Evolutionary conservation across 2,797 vertebrate genomes (phyloP).

Genomic region (Momotus momota): DNA sequence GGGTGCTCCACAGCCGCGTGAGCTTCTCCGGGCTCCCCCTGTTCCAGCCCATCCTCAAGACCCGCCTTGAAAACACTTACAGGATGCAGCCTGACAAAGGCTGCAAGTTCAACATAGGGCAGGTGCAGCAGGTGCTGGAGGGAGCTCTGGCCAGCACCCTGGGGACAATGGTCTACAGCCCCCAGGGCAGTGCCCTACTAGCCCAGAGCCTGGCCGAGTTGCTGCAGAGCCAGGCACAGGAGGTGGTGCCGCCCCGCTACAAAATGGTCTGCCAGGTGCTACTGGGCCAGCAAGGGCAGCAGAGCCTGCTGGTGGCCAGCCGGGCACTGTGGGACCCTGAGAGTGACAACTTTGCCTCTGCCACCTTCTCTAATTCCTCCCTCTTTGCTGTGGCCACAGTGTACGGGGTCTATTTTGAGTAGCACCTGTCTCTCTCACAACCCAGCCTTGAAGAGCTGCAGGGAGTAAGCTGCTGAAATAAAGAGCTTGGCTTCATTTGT

Average conservation of each 20-base stretch:
- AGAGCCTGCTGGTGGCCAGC: slow-evolving; percentile 77
- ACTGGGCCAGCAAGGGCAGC: slow-evolving; percentile 74
- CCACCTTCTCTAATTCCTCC: slow-evolving; percentile 75
- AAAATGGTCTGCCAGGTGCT: slow-evolving; percentile 82
- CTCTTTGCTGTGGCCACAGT: slow-evolving; percentile 80
- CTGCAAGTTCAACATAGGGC: slow-evolving; percentile 47
- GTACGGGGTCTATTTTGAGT: slow-evolving; percentile 79
- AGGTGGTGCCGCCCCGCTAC: slow-evolving; percentile 77
- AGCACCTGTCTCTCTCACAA: not conserved
- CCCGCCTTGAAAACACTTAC: slow-evolving; percentile 72
- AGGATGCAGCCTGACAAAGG: slow-evolving; percentile 62
- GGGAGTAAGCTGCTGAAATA: not conserved
- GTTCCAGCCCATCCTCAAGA: slow-evolving; percentile 49
- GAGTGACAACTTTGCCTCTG: slow-evolving; percentile 70
- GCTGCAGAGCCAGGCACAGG: slow-evolving; percentile 68
- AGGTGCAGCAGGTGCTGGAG: slow-evolving; percentile 67
- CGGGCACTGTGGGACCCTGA: slow-evolving; percentile 73
- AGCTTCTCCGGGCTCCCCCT: slow-evolving; percentile 80
- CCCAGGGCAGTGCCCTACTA: slow-evolving; percentile 28
- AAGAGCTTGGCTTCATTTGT: not conserved
- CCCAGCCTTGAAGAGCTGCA: not conserved
- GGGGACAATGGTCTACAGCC: slow-evolving; percentile 36
- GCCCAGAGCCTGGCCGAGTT: slow-evolving; percentile 74
- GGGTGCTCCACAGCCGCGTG: slow-evolving; percentile 62
- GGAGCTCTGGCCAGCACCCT: slow-evolving; percentile 37